Evolutionary conservation across 1,140 invertebrate species (phyloP).

Genomic region (Drosophila nikananu): DNA sequence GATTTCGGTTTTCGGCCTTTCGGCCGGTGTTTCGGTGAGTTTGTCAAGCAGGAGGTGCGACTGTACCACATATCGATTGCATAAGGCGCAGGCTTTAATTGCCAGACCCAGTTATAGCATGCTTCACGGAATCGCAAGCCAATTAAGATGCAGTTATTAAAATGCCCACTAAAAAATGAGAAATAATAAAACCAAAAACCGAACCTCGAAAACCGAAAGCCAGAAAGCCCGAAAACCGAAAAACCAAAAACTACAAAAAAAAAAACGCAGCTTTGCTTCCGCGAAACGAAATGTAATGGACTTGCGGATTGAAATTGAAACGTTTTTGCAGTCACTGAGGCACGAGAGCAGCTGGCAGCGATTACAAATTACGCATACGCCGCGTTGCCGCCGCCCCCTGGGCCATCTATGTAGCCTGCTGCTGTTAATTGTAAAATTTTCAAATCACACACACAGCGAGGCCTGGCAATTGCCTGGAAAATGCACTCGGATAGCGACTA

Average conservation of each 20-base stretch:
- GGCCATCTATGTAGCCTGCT: background rate
- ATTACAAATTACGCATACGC: constrained; percentile 76
- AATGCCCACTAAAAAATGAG: constrained; percentile 17
- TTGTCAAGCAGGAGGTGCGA: constrained; percentile 49
- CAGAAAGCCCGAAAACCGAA: background rate
- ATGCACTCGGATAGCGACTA: constrained; percentile 32
- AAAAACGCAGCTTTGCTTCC: constrained; percentile 18
- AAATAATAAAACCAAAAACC: constrained; percentile 12
- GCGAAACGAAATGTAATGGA: constrained; percentile 41
- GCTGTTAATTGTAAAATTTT: constrained; percentile 63
- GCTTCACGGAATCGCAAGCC: constrained; percentile 51
- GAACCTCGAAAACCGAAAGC: background rate
- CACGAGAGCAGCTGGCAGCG: constrained; percentile 66
- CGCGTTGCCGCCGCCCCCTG: constrained; percentile 41
- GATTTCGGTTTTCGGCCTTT: background rate
- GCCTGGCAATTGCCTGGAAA: constrained; percentile 44
- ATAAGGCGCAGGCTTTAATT: constrained; percentile 50
- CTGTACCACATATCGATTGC: constrained; percentile 52
- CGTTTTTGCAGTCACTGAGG: constrained; percentile 80
- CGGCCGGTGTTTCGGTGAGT: constrained; percentile 7
- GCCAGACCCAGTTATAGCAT: constrained; percentile 51
- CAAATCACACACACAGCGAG: constrained; percentile 39
- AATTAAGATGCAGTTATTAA: constrained; percentile 57
- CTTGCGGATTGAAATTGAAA: constrained; percentile 62
- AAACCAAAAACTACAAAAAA: constrained; percentile 5